Base-by-base conservation (phyloP, 2,113 vertebrate genomes). In the Rhombomys opimus region DNA sequence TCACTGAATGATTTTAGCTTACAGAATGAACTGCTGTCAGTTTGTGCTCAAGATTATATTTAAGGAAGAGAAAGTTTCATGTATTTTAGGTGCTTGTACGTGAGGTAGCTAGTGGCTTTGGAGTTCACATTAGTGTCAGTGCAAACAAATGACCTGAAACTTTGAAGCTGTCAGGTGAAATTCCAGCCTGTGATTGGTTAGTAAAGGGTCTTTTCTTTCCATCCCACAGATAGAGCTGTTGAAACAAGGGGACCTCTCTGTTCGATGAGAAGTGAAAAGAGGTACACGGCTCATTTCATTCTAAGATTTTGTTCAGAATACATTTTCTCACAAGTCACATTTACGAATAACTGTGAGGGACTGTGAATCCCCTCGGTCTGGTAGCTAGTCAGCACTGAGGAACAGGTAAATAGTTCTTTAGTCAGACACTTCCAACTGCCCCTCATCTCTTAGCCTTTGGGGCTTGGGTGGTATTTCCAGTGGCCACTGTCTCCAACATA, bases 241-340 rank as follows among this genome's bases (percentile, higher is more conserved):
- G 97, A 97, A 86, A 94, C 92, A 92, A 87, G 96, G 90, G 96
- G 96, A 97, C 94, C 95, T 8, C 80, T 96, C 25, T 54, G 76
- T 91, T 78, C 98, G 95, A 67, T 92, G 81, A 96, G 91, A 90
- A 95, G 72, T 46, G 97, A 98, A 41, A 93, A 96, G 89, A 98
- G 98, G 98, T 99, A 97, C 13, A 50, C 88, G 6, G 7, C 87
- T 96, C 20, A 86, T 68, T 90, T 96, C 32, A 76, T 90, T 93
- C 68, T 95, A 65, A 78, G 35, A 89, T 87, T 93, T 93, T 68
- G 76, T 91, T 90, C 92, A 92, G 92, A 87, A 7, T 75, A 8
- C 90, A 54, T 96, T 92, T 96, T 82, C 54, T 94, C 54, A 73
- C 59, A 77, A 81, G 50, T 25, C 73, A 2, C 63, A 65, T 91